Evolutionary conservation across 2,888 invertebrate genomes (phyloP).

Genomic region (Ochlodes sylvanus): DNA sequence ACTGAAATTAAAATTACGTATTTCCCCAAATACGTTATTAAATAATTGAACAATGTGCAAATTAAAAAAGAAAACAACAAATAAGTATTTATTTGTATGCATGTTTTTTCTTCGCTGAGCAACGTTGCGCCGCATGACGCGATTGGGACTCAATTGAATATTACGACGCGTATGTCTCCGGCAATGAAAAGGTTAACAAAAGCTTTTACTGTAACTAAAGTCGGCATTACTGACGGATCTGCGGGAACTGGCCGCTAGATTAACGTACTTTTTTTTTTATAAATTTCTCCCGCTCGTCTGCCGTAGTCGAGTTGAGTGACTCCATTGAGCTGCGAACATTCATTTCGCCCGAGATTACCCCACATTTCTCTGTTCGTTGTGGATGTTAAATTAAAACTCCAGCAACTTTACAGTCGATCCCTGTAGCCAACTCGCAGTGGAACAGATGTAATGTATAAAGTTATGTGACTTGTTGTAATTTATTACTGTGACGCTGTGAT

Average conservation of each 20-base stretch:
- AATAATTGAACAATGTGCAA: no score
- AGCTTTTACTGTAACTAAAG: constrained; percentile 16
- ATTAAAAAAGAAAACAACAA: no score
- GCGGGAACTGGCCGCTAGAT: constrained; percentile 11
- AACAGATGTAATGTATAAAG: constrained; percentile 3
- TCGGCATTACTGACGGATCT: constrained; percentile 16
- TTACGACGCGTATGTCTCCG: neutral
- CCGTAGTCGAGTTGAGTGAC: neutral
- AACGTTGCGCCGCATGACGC: no score
- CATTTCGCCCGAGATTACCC: constrained; percentile 25
- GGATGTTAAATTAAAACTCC: constrained; percentile 28
- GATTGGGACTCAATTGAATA: no score
- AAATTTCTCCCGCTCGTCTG: neutral
- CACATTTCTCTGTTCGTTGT: constrained; percentile 19
- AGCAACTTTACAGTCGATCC: constrained; percentile 2
- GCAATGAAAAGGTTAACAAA: constrained; percentile 5
- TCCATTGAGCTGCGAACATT: constrained; percentile 21
- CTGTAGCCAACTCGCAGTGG: neutral
- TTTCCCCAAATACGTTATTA: no score
- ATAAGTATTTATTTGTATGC: no score
- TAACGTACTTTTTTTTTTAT: constrained; percentile 24
- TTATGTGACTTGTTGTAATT: constrained; percentile 16
- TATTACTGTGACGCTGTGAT: constrained; percentile 43
- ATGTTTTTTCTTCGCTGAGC: no score
- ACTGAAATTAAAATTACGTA: no score